phyloP scores from a whole-genome alignment of 1,140 invertebrate species.

The Rhizoglyphus robini region DNA sequence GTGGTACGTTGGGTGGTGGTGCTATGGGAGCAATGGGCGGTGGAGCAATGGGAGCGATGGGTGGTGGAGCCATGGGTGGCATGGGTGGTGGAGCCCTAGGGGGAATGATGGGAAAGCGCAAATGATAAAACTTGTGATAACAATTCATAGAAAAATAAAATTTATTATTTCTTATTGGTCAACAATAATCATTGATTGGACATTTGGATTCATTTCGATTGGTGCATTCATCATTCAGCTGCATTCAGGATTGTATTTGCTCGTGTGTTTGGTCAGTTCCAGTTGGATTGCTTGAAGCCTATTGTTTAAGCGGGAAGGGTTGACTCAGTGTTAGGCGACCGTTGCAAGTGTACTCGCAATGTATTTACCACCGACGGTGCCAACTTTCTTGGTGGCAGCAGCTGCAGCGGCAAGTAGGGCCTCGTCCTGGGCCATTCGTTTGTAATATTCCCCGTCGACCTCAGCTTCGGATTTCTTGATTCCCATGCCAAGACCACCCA shows the following conservation, averaged over 20 bases:
- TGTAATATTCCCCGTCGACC: background rate
- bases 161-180: background rate
- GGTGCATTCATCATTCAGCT: too few relatives aligned
- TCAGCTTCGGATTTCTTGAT: background rate
- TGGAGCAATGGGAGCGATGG: background rate
- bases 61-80: background rate
- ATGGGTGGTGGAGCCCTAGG: background rate
- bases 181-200: background rate
- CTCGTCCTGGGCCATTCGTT: background rate
- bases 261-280: background rate
- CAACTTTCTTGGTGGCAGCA: background rate
- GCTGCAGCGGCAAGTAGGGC: background rate
- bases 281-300: background rate
- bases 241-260: background rate
- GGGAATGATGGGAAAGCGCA: background rate
- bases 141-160: background rate
- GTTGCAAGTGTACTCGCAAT: background rate
- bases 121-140: background rate
- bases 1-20: background rate
- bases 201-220: background rate
- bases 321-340: background rate
- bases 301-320: background rate
- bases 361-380: background rate
- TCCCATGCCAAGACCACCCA: background rate
- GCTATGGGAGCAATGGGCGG: background rate